Evolutionary conservation across 2,888 invertebrate species (phyloP).

Genomic region (Drosophila pseudotakahashii): DNA sequence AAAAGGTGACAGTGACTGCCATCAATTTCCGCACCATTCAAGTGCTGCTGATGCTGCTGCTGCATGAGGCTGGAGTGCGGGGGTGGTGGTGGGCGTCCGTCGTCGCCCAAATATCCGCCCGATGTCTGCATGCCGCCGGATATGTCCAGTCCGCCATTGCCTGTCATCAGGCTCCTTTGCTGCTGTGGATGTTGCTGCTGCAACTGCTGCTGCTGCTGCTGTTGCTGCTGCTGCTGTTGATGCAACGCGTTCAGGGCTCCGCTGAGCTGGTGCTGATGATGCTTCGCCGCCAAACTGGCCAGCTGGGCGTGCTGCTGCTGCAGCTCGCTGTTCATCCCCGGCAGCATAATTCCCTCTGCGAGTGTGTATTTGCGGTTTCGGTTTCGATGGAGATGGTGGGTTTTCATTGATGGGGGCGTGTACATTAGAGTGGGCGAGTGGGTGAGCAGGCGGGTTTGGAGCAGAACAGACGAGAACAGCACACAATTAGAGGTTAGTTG

Average conservation of each 20-base stretch:
- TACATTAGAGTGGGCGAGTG: slow-evolving; percentile 12
- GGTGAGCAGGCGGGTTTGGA: not conserved
- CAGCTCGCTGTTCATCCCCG: slow-evolving; percentile 71
- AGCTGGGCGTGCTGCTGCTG: slow-evolving; percentile 63
- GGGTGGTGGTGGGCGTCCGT: slow-evolving; percentile 89
- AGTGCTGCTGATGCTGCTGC: slow-evolving; percentile 87
- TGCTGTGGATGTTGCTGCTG: slow-evolving; percentile 48
- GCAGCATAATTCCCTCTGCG: slow-evolving; percentile 77
- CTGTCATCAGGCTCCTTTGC: slow-evolving; percentile 54
- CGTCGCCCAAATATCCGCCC: slow-evolving; percentile 83
- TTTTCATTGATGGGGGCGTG: slow-evolving; percentile 15
- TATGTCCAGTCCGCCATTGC: slow-evolving; percentile 80
- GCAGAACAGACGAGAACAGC: slow-evolving; percentile 32
- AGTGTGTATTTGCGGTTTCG: slow-evolving; percentile 14
- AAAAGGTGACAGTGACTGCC: slow-evolving; percentile 24
- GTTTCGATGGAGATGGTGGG: slow-evolving; percentile 5
- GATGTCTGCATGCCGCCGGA: slow-evolving; percentile 73
- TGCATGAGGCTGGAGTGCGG: slow-evolving; percentile 90
- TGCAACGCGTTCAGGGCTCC: slow-evolving; percentile 72
- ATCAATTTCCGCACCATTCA: slow-evolving; percentile 71
- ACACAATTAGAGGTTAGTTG: slow-evolving; percentile 39
- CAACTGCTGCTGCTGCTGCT: slow-evolving; percentile 49
- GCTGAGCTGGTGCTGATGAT: slow-evolving; percentile 77
- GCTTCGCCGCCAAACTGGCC: slow-evolving; percentile 74
- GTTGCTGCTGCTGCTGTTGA: slow-evolving; percentile 64